phyloP scores from a whole-genome alignment of 2,888 invertebrate genomes.

The Nymphalis c-album region DNA sequence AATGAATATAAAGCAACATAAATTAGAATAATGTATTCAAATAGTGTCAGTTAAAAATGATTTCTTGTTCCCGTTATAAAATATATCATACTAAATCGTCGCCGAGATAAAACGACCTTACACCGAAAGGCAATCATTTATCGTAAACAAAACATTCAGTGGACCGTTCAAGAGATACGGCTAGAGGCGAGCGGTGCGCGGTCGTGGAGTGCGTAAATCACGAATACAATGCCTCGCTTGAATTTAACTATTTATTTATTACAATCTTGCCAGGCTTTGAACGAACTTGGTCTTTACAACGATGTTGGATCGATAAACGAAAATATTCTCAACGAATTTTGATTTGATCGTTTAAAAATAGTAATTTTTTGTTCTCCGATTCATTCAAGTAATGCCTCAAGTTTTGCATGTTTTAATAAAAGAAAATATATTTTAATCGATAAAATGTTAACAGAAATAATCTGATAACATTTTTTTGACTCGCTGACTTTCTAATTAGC shows the following conservation, averaged over 20 bases:
- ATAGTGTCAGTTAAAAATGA: slow-evolving; percentile 30
- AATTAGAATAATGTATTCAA: slow-evolving; percentile 14
- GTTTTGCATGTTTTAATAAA: too few relatives aligned
- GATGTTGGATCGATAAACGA: too few relatives aligned
- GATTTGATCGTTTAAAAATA: too few relatives aligned
- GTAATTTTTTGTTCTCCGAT: too few relatives aligned
- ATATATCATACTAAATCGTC: slow-evolving; percentile 31
- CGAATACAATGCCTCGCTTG: slow-evolving; percentile 18
- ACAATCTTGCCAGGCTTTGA: not conserved
- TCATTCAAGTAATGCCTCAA: too few relatives aligned
- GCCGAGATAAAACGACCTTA: slow-evolving; percentile 36
- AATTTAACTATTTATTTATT: slow-evolving; percentile 28
- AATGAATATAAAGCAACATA: not conserved
- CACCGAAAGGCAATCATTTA: slow-evolving; percentile 40
- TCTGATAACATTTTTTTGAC: not conserved
- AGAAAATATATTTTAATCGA: not conserved
- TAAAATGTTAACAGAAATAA: not conserved
- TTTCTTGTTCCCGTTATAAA: slow-evolving; percentile 20
- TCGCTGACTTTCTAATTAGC: slow-evolving; percentile 14
- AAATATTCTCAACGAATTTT: too few relatives aligned
- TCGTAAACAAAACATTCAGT: slow-evolving; percentile 42
- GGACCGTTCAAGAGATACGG: slow-evolving; percentile 43
- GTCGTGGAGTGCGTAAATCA: slow-evolving; percentile 44
- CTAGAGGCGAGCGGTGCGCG: slow-evolving; percentile 35
- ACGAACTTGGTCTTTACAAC: not conserved